phyloP scores from a whole-genome alignment of 2,888 invertebrate genomes.

The Lasioglossum malachurum region DNA sequence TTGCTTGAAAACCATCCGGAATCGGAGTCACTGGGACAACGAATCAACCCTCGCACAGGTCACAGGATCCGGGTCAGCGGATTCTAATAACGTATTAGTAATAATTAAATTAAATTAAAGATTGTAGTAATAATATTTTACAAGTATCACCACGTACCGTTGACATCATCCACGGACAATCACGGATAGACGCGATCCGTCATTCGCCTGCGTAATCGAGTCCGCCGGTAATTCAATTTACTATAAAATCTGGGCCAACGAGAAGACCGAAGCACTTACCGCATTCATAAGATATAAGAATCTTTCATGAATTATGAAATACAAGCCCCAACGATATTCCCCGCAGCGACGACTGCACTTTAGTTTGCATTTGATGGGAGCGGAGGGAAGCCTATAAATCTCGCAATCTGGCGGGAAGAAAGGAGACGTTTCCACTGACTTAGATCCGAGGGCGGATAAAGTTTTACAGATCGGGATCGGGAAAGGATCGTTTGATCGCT shows the following conservation, averaged over 20 bases:
- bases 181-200: background rate
- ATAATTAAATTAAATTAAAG: too few species aligned
- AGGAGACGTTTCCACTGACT: background rate
- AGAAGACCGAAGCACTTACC: background rate
- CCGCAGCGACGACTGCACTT: background rate
- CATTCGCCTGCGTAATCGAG: background rate
- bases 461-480: background rate
- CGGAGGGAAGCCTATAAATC: background rate
- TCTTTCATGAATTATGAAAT: slow-evolving; percentile 8
- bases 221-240: background rate
- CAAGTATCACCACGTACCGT: background rate
- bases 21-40: background rate
- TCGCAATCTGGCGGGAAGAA: background rate
- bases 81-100: too few species aligned
- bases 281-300: background rate
- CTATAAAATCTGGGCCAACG: background rate
- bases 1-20: background rate
- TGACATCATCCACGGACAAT: background rate
- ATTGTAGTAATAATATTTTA: background rate
- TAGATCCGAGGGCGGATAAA: background rate
- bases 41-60: background rate
- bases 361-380: background rate
- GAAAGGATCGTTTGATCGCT: background rate
- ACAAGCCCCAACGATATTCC: background rate
- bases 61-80: background rate